Evolutionary conservation across 2,113 vertebrate species (phyloP).

Genomic region (Chauna torquata): DNA sequence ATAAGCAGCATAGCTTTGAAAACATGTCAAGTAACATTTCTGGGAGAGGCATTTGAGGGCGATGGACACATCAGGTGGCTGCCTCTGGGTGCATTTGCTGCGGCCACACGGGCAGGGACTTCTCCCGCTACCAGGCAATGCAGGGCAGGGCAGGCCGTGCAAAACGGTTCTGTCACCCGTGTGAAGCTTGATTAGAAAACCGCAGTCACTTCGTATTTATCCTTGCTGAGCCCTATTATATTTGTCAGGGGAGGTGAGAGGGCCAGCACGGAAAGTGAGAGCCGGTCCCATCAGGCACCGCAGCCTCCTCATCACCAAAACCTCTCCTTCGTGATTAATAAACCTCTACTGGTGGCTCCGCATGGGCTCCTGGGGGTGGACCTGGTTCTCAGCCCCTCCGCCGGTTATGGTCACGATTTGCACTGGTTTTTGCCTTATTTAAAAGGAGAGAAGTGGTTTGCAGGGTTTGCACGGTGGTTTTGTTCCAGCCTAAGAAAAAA

Average conservation of each 20-base stretch:
- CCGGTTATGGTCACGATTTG: background rate
- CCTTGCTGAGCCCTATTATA: background rate
- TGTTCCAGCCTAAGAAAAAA: background rate
- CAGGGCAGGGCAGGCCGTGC: background rate
- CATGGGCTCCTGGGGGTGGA: background rate
- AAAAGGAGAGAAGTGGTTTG: background rate
- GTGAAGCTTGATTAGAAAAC: background rate
- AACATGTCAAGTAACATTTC: background rate
- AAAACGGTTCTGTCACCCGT: background rate
- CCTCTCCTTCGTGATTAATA: rapidly evolving
- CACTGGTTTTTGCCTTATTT: background rate
- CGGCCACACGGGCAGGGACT: background rate
- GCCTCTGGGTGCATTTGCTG: background rate
- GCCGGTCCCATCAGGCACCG: rapidly evolving
- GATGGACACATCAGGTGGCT: background rate
- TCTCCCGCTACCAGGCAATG: background rate
- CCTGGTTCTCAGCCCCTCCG: background rate
- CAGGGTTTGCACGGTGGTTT: background rate
- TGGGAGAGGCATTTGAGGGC: background rate
- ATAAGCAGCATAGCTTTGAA: background rate
- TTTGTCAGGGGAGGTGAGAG: background rate
- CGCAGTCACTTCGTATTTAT: background rate
- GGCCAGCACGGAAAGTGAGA: background rate
- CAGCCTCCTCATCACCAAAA: background rate
- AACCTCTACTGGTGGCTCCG: background rate